Evolutionary conservation across 1,140 invertebrate species (phyloP).

Genomic region (Triops cancriformis): DNA sequence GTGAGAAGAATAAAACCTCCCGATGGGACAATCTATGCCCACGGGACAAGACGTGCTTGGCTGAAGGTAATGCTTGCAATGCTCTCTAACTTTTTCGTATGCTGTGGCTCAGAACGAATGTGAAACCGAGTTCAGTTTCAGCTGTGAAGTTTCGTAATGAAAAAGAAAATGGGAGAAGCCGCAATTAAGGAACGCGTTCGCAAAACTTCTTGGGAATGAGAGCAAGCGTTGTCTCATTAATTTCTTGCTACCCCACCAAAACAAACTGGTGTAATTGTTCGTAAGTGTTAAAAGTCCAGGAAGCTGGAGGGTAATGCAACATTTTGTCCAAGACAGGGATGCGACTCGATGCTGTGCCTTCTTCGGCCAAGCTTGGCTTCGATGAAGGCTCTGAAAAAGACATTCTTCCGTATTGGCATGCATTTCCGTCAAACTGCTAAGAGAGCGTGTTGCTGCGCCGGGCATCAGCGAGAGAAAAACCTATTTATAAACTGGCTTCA

Average conservation of each 20-base stretch:
- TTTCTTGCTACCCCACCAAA: neutral
- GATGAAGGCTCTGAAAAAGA: neutral
- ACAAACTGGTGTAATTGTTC: too few species aligned
- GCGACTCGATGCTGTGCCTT: constrained; percentile 6
- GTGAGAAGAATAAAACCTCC: constrained; percentile 43
- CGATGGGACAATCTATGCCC: constrained; percentile 44
- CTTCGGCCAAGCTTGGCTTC: constrained; percentile 25
- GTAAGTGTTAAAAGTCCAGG: too few species aligned
- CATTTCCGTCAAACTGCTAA: neutral
- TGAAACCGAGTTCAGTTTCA: constrained; percentile 60
- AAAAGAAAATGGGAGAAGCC: neutral
- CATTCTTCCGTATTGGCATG: constrained; percentile 6
- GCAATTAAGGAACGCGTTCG: neutral
- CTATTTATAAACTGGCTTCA: neutral
- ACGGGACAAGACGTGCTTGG: constrained; percentile 55
- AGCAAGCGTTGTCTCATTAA: neutral
- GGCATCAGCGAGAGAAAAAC: neutral
- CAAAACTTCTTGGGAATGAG: neutral
- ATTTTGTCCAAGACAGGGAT: neutral
- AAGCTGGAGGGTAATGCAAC: neutral
- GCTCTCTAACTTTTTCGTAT: constrained; percentile 62
- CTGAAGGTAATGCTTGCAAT: constrained; percentile 62
- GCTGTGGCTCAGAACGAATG: constrained; percentile 58
- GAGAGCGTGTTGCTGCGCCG: neutral
- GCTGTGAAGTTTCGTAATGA: constrained; percentile 34